phyloP scores from a whole-genome alignment of 2,797 vertebrate genomes.

The Chromis chromis region DNA sequence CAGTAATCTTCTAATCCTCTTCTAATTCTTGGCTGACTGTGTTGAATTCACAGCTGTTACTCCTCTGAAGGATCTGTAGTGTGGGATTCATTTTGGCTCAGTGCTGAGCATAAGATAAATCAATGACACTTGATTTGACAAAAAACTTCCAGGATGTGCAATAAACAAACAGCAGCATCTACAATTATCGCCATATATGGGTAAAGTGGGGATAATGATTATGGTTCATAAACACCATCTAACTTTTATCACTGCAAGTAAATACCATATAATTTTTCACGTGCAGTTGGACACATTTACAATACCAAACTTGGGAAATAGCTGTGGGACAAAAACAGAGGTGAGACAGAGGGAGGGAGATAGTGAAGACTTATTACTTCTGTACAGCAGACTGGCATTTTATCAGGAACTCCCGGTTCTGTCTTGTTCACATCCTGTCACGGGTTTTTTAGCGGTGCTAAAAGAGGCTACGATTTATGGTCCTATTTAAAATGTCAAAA shows the following conservation, averaged over 20 bases:
- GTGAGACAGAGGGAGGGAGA: neutral
- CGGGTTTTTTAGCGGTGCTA: constrained; percentile 2
- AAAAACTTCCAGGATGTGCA: constrained; percentile 2
- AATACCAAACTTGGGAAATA: constrained; percentile 35
- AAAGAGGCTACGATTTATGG: neutral
- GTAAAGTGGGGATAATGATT: neutral
- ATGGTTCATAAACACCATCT: constrained; percentile 5
- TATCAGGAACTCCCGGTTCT: constrained; percentile 23
- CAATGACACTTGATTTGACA: constrained; percentile 1
- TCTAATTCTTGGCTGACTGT: constrained; percentile 13
- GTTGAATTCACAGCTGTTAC: constrained; percentile 20
- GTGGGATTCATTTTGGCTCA: constrained; percentile 14
- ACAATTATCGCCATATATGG: neutral
- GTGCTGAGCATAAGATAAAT: constrained; percentile 14
- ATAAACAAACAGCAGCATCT: constrained; percentile 10
- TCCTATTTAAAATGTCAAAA: constrained; percentile 19
- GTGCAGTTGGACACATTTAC: neutral
- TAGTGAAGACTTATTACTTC: neutral
- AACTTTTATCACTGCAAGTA: neutral
- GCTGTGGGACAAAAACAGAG: constrained; percentile 7
- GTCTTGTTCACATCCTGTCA: constrained; percentile 2
- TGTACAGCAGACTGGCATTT: constrained; percentile 16
- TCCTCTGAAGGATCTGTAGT: constrained; percentile 10
- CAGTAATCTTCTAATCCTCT: neutral
- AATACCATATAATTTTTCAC: neutral